Evolutionary conservation across 2,797 vertebrate genomes (phyloP).

Genomic region (Oreonectes daqikongensis): DNA sequence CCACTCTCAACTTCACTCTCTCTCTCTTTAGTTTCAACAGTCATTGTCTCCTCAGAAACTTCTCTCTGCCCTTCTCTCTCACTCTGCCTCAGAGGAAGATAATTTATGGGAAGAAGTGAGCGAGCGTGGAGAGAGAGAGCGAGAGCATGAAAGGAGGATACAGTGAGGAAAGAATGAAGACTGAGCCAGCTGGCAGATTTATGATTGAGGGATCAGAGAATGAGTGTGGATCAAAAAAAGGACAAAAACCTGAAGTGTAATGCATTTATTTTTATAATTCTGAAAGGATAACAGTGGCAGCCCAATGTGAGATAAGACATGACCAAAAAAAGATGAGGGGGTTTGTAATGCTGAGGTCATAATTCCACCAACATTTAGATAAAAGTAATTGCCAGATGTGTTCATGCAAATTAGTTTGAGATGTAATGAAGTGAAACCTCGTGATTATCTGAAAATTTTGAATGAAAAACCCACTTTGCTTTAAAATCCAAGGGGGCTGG

Average conservation of each 20-base stretch:
- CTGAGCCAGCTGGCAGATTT: slow-evolving; percentile 48
- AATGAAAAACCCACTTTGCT: neutral
- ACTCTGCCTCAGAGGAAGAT: slow-evolving; percentile 28
- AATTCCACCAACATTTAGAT: neutral
- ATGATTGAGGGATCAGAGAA: slow-evolving; percentile 42
- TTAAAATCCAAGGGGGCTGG: neutral
- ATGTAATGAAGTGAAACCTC: neutral
- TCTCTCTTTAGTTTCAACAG: slow-evolving; percentile 18
- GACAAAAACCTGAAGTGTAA: neutral
- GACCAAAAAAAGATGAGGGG: neutral
- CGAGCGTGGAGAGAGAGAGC: neutral
- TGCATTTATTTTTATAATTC: slow-evolving; percentile 4
- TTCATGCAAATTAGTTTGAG: neutral
- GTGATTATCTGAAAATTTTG: neutral
- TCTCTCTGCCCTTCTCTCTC: slow-evolving; percentile 34
- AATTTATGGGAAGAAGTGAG: slow-evolving; percentile 50
- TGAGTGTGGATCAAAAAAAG: slow-evolving; percentile 14
- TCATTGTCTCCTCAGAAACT: slow-evolving; percentile 28
- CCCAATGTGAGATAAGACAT: neutral
- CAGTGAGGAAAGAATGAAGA: slow-evolving; percentile 17
- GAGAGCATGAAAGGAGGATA: slow-evolving; percentile 20
- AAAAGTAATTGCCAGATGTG: neutral
- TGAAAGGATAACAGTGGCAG: neutral
- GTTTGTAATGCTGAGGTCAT: neutral
- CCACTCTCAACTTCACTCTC: neutral